phyloP scores from a whole-genome alignment of 2,113 vertebrate species.

The Origma solitaria region DNA sequence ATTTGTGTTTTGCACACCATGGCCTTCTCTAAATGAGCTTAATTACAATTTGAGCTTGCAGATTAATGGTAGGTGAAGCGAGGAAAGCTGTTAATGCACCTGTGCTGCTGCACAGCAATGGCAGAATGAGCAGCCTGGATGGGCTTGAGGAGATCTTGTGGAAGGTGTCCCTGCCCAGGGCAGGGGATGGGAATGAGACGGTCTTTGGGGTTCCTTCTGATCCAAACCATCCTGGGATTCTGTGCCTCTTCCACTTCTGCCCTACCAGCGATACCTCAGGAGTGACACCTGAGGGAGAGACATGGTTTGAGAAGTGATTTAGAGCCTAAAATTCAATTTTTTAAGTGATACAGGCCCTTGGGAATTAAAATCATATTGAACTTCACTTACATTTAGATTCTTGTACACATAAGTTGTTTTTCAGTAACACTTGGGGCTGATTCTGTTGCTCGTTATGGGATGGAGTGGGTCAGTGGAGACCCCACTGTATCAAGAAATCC shows the following conservation, averaged over 20 bases:
- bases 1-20: neutral
- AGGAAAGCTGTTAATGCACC: neutral
- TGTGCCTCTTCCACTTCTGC: neutral
- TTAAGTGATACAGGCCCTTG: neutral
- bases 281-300: neutral
- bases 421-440: neutral
- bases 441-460: neutral
- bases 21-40: neutral
- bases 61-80: neutral
- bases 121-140: neutral
- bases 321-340: neutral
- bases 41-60: neutral
- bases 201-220: neutral
- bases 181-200: neutral
- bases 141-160: neutral
- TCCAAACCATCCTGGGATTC: neutral
- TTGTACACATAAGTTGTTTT: neutral
- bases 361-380: neutral
- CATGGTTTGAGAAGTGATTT: neutral
- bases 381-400: neutral
- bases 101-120: neutral
- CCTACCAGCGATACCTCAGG: neutral
- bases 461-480: neutral
- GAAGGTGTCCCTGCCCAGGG: neutral
- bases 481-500: neutral